Base-by-base conservation (phyloP, 2,797 vertebrate species). In the Macropodus opercularis region DNA sequence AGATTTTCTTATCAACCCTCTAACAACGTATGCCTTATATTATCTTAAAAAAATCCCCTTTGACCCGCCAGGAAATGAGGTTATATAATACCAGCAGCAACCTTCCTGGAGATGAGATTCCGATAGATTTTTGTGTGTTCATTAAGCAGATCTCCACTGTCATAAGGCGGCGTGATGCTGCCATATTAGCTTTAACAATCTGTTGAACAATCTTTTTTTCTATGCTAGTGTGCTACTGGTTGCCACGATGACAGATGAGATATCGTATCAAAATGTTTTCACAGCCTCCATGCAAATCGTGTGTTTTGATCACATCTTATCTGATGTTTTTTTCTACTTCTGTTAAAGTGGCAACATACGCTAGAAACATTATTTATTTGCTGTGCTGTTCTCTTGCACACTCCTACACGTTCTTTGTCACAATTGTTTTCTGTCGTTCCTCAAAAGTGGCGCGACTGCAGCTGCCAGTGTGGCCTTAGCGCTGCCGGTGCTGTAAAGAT, bases 11-110 rank as follows among this genome's bases (percentile, higher is more conserved):
- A 86, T 84, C 83, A 77, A 72, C 40, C 36, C 62, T 53, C 51
- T 39, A 69, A 84, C 73, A 71, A 75, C 47, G 36, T 69, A 65
- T 68, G 63, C 77, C 74, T 80, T 85, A 69, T 81, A 77, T 78
- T 69, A 81, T 80, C 81, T 57, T 36, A 35, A 66, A 63, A 51
- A 69, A 69, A 35, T 51, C 54, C 72, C 61, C 66, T 86, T 77
- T 85, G 81, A 88, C 87, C 82, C 58, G 1, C 44, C 70, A 80
- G 79, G 64, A 84, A 85, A 88, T 87, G 78, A 80, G 76, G 83
- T 88, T 79, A 78, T 43, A 63, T 65, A 77, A 83, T 42, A 52
- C 44, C 41, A 69, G 63, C 38, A 44, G 46, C 61, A 56, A 62
- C 64, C 51, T n/a, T 21, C 46, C 69, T 57, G 51, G 1, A 81